Evolutionary conservation across 2,797 vertebrate species (phyloP), one percentile per base, ranked within the genome.

Genomic region (Lateolabrax maculatus): DNA sequence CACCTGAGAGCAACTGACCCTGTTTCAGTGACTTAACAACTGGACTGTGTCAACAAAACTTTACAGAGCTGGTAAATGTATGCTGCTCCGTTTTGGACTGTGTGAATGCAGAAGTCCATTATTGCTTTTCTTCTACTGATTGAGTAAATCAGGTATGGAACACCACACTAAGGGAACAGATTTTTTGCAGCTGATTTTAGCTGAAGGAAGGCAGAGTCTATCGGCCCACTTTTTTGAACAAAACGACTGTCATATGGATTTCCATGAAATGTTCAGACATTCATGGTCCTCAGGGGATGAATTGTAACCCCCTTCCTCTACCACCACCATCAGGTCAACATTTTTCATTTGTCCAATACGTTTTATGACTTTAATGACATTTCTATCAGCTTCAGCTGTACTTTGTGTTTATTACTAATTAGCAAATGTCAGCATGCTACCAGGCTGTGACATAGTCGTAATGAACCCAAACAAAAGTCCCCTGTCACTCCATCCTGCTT

Each of bases 1-100:
- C 61, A 70, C 46, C 37, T 55, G 19, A 60, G 71, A 55, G 51
- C 49, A 57, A 58, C 31, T 70, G n/a, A 52, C 77, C 57, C 27
- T 12, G 39, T 79, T 76, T 78, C 46, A 53, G 11, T 57, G 25
- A 58, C 36, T 27, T 36, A n/a, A 39, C 23, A 25, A 18, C 62
- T 37, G 57, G 5, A 11, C 39, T 18, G 23, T 34, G 37, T 43
- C 46, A 34, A 53, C 44, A 70, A 31, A 41, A 34, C 52, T 51
- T 70, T 44, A 25, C 21, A 37, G 13, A n/a, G n/a, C n/a, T n/a
- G n/a, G n/a, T n/a, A n/a, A n/a, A n/a, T n/a, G n/a, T n/a, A n/a
- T n/a, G n/a, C n/a, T n/a, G n/a, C n/a, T n/a, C n/a, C n/a, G n/a
- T n/a, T n/a, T n/a, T n/a, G n/a, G n/a, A n/a, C n/a, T n/a, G n/a